These are phyloP conservation scores for Habroteleia sp. DNA, from an alignment of 2,888 invertebrate genomes.

Conservation along the genomic window DNA sequence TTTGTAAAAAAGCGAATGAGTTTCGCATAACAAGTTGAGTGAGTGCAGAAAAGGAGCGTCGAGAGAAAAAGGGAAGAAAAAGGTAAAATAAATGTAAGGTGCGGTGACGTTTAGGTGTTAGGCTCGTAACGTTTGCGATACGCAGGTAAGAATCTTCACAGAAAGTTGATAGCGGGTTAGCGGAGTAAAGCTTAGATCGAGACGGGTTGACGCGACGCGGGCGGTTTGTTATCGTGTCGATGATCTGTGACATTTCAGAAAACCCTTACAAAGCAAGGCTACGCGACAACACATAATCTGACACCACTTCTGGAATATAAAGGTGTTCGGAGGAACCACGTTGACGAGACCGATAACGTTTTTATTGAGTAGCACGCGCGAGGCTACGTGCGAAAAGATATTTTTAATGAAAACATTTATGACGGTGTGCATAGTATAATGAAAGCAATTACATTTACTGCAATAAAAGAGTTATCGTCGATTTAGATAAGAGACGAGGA, in stretches of 20 bases:
- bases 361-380: conserved; percentile 60
- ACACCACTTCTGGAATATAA: conserved; percentile 66
- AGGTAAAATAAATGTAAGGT: conserved; percentile 64
- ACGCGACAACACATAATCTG: conserved; percentile 68
- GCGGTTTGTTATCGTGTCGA: conserved; percentile 72
- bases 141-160: conserved; percentile 69
- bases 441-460: conserved; percentile 36
- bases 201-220: conserved; percentile 70
- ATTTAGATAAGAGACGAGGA: conserved; percentile 32
- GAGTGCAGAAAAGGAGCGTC: conserved; percentile 24
- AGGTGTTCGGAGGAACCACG: conserved; percentile 63
- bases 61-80: conserved; percentile 33
- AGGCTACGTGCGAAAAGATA: conserved; percentile 28
- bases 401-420: conserved; percentile 59
- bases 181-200: conserved; percentile 71
- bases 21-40: conserved; percentile 51
- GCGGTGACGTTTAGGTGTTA: conserved; percentile 71
- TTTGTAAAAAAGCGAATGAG: conserved; percentile 26
- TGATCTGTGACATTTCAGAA: conserved; percentile 74
- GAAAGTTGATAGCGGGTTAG: conserved; percentile 69
- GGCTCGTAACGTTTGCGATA: conserved; percentile 70
- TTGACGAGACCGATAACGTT: conserved; percentile 55
- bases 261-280: conserved; percentile 66
- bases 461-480: conserved; percentile 36
- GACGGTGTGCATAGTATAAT: conserved; percentile 22